Evolutionary conservation across 2,113 vertebrate genomes (phyloP).

Genomic region (Vicugna pacos): DNA sequence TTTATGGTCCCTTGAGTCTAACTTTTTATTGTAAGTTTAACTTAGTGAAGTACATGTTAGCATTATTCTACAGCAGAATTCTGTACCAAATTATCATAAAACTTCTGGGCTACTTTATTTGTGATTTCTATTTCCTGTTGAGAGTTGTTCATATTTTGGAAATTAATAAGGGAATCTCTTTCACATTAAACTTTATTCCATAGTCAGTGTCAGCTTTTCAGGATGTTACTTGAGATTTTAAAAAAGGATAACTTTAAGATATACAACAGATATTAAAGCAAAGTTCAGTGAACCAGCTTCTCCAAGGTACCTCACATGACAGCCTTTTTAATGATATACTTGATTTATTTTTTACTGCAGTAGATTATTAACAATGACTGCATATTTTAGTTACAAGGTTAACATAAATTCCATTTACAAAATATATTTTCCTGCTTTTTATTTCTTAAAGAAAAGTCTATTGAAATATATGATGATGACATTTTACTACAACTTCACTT

Average conservation of each 20-base stretch:
- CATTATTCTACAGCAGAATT: neutral
- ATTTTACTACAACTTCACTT: conserved; percentile 14
- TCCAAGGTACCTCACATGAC: neutral
- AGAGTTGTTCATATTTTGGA: conserved; percentile 28
- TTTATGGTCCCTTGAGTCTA: neutral
- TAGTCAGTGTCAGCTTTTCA: conserved; percentile 6
- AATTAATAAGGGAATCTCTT: neutral
- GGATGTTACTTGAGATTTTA: neutral
- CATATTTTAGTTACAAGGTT: neutral
- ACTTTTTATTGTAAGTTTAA: neutral
- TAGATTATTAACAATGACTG: conserved; percentile 1
- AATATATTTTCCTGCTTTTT: conserved; percentile 26
- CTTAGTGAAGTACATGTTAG: neutral
- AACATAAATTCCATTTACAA: neutral
- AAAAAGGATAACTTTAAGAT: neutral
- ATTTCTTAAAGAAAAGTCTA: neutral
- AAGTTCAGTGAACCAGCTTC: neutral
- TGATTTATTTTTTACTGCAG: neutral
- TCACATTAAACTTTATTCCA: neutral
- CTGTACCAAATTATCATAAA: neutral
- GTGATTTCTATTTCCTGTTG: conserved; percentile 18
- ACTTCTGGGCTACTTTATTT: neutral
- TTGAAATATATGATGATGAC: neutral
- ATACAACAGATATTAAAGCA: neutral
- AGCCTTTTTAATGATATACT: neutral